Conservation (phyloP, 2,888 invertebrate species). For the Epicampocera succincta region DNA sequence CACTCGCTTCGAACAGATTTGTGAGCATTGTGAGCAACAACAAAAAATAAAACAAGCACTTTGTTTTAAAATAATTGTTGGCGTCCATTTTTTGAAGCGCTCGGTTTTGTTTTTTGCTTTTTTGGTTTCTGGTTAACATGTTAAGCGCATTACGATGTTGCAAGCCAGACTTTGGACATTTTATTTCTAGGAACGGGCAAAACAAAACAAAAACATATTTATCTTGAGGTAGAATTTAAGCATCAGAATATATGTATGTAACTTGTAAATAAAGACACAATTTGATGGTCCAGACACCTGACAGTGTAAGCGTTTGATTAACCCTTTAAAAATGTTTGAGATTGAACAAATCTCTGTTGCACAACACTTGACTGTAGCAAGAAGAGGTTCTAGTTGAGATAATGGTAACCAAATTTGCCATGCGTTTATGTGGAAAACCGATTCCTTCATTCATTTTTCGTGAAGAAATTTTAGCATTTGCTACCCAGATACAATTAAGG, state of each 20-base stretch:
- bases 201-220: neutral
- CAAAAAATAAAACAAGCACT: constrained; percentile 37
- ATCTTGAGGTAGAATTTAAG: constrained; percentile 40
- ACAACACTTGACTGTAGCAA: no score
- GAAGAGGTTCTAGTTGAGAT: no score
- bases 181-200: constrained; percentile 31
- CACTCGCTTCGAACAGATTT: constrained; percentile 64
- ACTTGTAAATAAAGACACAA: constrained; percentile 49
- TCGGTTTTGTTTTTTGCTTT: constrained; percentile 20
- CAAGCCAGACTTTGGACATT: constrained; percentile 12
- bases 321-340: neutral
- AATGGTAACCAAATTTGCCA: no score
- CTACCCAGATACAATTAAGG: no score
- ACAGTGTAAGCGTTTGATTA: constrained; percentile 31
- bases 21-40: constrained; percentile 17
- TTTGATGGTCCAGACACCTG: constrained; percentile 40
- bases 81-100: constrained; percentile 54
- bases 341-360: no score
- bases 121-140: constrained; percentile 16
- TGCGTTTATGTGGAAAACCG: no score
- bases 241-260: constrained; percentile 42
- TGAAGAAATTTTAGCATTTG: no score
- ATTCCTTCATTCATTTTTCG: no score
- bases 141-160: constrained; percentile 28
- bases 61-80: constrained; percentile 62